These are phyloP conservation scores for Phrynocephalus forsythii DNA, from an alignment of 2,797 vertebrate species.

Conservation along the genomic window DNA sequence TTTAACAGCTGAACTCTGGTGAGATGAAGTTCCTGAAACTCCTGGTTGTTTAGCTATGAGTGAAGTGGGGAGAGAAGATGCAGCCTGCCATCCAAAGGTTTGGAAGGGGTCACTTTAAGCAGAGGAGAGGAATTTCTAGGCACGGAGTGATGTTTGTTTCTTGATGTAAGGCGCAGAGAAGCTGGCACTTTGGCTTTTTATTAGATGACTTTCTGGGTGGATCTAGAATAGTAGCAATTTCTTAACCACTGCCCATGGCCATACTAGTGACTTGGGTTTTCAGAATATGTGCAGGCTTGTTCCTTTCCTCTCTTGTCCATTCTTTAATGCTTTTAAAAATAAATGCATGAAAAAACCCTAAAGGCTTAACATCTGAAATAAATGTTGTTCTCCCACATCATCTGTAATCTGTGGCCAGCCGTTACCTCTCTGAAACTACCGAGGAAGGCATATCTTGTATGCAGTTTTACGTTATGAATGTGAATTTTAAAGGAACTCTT, in stretches of 20 bases:
- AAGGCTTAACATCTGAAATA: background rate
- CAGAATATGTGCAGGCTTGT: fast-evolving
- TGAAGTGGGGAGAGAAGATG: conserved; percentile 29
- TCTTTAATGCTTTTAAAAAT: conserved; percentile 14
- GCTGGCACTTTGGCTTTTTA: conserved; percentile 69
- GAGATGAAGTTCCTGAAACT: conserved; percentile 61
- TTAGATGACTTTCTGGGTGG: conserved; percentile 49
- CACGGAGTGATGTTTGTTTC: conserved; percentile 59
- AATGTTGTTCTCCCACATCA: background rate
- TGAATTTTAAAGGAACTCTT: background rate
- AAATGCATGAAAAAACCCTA: conserved; percentile 5
- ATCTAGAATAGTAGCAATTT: background rate
- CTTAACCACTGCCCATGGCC: conserved; percentile 20
- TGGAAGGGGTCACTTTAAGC: background rate
- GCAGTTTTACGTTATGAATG: background rate
- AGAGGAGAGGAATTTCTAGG: conserved; percentile 57
- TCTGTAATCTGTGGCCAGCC: background rate
- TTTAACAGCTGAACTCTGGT: conserved; percentile 60
- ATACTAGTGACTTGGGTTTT: conserved; percentile 5
- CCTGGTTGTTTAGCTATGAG: conserved; percentile 29
- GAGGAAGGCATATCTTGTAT: background rate
- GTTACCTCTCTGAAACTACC: background rate
- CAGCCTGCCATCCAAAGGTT: conserved; percentile 54
- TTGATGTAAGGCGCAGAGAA: conserved; percentile 64
- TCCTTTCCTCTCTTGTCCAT: conserved; percentile 2